Evolutionary conservation across 1,140 invertebrate species (phyloP), one percentile per base, ranked within the genome.

Genomic region (Arctopsyche grandis): DNA sequence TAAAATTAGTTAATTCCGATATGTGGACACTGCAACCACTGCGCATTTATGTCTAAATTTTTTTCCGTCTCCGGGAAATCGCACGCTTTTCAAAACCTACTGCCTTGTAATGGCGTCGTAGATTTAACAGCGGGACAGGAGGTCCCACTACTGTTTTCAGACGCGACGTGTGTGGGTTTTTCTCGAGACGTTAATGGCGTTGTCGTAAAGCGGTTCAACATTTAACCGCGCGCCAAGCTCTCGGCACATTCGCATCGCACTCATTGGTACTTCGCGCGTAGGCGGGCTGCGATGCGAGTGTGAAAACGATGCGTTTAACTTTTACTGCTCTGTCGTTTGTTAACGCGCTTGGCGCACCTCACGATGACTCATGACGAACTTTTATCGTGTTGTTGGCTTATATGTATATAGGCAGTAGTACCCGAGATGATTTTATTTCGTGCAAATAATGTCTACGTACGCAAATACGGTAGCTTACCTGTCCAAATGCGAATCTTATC

Each of bases 151-250:
- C 48, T 16, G 48, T 52, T 52, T 38, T 16, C 48, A 16, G 48
- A 52, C 12, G 48, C 48, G 10, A 14, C 48, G 48, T 7, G 48
- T 16, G 48, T 52, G 48, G 48, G 48, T 52, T 12, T 14, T 16
- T 52, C 16, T n/a, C 10, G 16, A 52, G 48, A 52, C 10, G 48
- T 52, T 52, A 52, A 52, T 52, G 48, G 48, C 21, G 58, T 14
- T 22, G 63, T 26, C 63, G 24, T 66, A 66, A 66, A 66, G 24
- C 63, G 63, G 63, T 66, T 66, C 48, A 66, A 66, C 24, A 26
- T 24, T 66, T 66, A 66, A 66, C 21, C 21, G 22, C 26, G 29
- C 29, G 48, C 12, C 12, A 46, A 7, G 5, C 12, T 46, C 12
- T 46, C 24, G 22, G 22, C 63, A 66, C 63, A 26, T 24, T 66